Conservation (phyloP, 2,113 vertebrate species). For the Eretmochelys imbricata region DNA sequence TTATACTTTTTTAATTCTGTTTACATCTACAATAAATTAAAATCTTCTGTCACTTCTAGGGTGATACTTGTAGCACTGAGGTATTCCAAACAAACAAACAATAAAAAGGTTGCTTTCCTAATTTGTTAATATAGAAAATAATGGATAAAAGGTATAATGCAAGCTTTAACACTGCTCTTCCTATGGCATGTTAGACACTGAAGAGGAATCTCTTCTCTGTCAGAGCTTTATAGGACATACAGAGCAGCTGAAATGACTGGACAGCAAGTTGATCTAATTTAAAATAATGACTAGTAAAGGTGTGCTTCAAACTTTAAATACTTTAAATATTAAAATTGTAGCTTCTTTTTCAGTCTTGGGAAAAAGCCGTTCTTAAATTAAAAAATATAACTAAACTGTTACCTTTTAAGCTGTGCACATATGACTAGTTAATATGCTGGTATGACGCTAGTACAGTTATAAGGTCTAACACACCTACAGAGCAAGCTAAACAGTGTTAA, state of each 20-base stretch:
- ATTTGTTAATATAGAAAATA: conserved; percentile 82
- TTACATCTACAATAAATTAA: conserved; percentile 96
- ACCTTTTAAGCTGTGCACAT: conserved; percentile 82
- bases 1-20: conserved; percentile 86
- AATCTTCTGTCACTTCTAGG: conserved; percentile 89
- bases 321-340: conserved; percentile 78
- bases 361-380: conserved; percentile 78
- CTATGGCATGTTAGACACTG: conserved; percentile 15
- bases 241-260: conserved; percentile 86
- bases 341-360: conserved; percentile 79
- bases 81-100: conserved; percentile 90
- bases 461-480: conserved; percentile 83
- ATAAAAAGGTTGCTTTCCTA: conserved; percentile 82
- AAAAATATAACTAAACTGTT: conserved; percentile 75
- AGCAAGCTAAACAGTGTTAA: conserved; percentile 78
- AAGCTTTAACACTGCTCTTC: conserved; percentile 21
- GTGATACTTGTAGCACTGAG: conserved; percentile 95
- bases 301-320: conserved; percentile 92
- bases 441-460: conserved; percentile 86
- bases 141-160: conserved; percentile 73
- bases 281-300: conserved; percentile 79
- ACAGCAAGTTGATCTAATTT: conserved; percentile 83
- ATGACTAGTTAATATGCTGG: conserved; percentile 88
- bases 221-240: conserved; percentile 33
- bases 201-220: conserved; percentile 13